phyloP scores from a whole-genome alignment of 1,140 invertebrate genomes.

The Drosophila equinoxialis region DNA sequence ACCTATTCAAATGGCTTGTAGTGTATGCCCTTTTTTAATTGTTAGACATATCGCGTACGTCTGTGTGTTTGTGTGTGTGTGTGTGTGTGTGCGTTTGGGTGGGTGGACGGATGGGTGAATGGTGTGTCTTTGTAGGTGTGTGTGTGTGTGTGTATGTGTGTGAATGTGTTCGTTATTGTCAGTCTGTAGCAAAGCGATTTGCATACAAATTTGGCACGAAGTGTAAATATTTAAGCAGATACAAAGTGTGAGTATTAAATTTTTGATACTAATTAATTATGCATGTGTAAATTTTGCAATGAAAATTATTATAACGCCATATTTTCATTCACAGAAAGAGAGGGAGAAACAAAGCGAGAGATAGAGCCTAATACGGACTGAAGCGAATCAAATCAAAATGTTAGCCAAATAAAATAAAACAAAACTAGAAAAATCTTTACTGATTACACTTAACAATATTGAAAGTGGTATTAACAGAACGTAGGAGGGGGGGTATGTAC shows the following conservation, averaged over 20 bases:
- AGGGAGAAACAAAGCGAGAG: neutral
- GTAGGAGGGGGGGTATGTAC: neutral
- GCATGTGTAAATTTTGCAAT: conserved; percentile 81
- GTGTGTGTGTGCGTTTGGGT: neutral
- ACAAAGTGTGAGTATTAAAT: conserved; percentile 81
- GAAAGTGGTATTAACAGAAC: neutral
- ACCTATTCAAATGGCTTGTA: conserved; percentile 17
- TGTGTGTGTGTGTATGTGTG: conserved; percentile 32
- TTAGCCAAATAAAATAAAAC: conserved; percentile 45
- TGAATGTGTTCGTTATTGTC: conserved; percentile 68
- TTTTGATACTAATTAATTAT: conserved; percentile 83
- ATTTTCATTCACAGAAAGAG: conserved; percentile 42
- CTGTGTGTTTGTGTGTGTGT: conserved; percentile 24
- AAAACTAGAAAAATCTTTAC: conserved; percentile 39
- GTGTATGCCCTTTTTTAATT: conserved; percentile 71
- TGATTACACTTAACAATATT: conserved; percentile 23
- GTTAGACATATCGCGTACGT: conserved; percentile 60
- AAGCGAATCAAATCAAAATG: conserved; percentile 30
- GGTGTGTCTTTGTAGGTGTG: conserved; percentile 16
- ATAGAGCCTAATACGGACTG: conserved; percentile 16
- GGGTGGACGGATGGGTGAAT: conserved; percentile 3
- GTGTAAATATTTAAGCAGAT: conserved; percentile 82
- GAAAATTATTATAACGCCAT: conserved; percentile 81
- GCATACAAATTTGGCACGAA: conserved; percentile 82
- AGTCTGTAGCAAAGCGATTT: conserved; percentile 82